Evolutionary conservation across 2,113 vertebrate genomes (phyloP), one percentile per base, ranked within the genome.

Genomic region (Formicarius rufipectus): DNA sequence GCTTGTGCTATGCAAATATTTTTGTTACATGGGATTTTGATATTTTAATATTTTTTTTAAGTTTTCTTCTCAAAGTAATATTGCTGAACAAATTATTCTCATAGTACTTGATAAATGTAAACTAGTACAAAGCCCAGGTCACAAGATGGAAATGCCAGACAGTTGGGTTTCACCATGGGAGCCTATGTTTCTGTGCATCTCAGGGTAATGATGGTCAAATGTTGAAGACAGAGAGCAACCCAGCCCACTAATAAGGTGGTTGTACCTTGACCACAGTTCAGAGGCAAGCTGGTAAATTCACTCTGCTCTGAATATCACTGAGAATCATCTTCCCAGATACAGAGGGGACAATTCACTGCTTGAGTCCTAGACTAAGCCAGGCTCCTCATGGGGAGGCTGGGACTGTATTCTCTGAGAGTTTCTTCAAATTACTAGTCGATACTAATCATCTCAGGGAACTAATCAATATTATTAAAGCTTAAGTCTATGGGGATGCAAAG

Each of bases 151-250:
- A 60, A 12, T 58, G 19, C 14, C 45, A 67, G 33, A n/a, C 16
- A 52, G 31, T 42, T 25, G 22, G 20, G 3, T 40, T 75, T 67
- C 60, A 4, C 33, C 39, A 30, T 28, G 17, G 31, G 5, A 66
- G 15, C 8, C 15, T 6, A 4, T 9, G 9, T 58, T 77, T 66
- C 73, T 55, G 8, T 22, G 25, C 5, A 13, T 39, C 22, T 71
- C 39, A 17, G 33, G 20, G 59, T 42, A 28, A 50, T 7, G 23
- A n/a, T 2, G 10, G 49, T 52, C 44, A 72, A 67, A 23, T 25
- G n/a, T 6, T 7, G 12, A 69, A 73, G 35, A 25, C 0, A 0
- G 15, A 78, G 13, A 10, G n/a, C 28, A 71, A 67, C 4, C 24
- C 30, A 31, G 27, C 21, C 35, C 39, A 31, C 3, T 5, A 17